Evolutionary conservation across 1,140 invertebrate species (phyloP).

Genomic region (Drosophila tani): DNA sequence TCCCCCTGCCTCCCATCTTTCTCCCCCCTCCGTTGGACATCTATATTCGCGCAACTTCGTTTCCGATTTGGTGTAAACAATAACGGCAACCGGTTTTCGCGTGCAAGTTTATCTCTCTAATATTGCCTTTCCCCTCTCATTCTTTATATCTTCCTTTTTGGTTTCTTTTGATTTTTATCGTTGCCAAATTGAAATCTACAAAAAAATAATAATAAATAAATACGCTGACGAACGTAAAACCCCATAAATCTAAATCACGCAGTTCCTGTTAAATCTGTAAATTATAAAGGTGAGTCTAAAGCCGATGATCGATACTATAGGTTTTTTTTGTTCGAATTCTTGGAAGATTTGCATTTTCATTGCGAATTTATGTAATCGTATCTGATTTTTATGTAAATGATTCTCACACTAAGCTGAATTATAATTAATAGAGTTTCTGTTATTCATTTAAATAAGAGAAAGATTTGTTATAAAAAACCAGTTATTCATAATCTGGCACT

Average conservation of each 20-base stretch:
- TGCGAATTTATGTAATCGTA: slow-evolving; percentile 18
- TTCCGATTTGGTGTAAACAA: slow-evolving; percentile 68
- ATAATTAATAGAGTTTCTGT: not conserved
- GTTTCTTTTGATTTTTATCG: slow-evolving; percentile 40
- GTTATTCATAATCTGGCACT: not conserved
- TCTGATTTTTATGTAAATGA: slow-evolving; percentile 28
- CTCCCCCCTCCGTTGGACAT: slow-evolving; percentile 5
- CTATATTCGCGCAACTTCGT: slow-evolving; percentile 24
- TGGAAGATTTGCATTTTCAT: slow-evolving; percentile 17
- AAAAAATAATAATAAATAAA: not conserved
- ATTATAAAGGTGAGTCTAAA: slow-evolving; percentile 51
- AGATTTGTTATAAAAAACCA: not conserved
- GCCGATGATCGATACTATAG: slow-evolving; percentile 7
- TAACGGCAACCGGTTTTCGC: slow-evolving; percentile 69
- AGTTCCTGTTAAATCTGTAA: slow-evolving; percentile 16
- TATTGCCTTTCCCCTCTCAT: slow-evolving; percentile 22
- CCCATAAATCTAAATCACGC: slow-evolving; percentile 22
- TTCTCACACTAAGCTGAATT: not conserved
- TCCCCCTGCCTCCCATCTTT: not conserved
- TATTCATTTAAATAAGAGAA: not conserved
- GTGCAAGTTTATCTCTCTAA: slow-evolving; percentile 49
- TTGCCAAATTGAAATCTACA: slow-evolving; percentile 31
- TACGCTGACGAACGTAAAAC: slow-evolving; percentile 3
- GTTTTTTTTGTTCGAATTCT: slow-evolving; percentile 1
- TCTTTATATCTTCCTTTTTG: slow-evolving; percentile 23